Evolutionary conservation across 37 sponge, comb jelly and placozoan genomes (phyloP).

Genomic region (Aplysina aerophoba): DNA sequence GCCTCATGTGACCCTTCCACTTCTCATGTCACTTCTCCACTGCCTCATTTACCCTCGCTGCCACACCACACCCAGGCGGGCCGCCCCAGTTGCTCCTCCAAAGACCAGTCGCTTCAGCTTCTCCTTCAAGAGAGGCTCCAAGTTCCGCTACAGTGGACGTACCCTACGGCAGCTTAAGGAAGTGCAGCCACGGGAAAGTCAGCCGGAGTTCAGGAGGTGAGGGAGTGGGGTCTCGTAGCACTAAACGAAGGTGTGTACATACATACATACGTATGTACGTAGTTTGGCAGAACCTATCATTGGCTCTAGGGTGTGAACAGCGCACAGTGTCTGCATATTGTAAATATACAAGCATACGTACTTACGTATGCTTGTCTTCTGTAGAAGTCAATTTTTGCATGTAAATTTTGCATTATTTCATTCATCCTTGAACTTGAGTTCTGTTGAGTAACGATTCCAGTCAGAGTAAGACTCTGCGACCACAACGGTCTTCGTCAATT

Average conservation of each 20-base stretch:
- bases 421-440: too few species aligned
- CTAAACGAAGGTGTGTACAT: background rate
- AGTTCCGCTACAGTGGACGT: conserved; percentile 47
- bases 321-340: too few species aligned
- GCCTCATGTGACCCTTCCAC: background rate
- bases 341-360: too few species aligned
- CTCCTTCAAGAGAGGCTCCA: conserved; percentile 44
- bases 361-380: too few species aligned
- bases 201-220: conserved; percentile 40
- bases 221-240: background rate
- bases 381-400: too few species aligned
- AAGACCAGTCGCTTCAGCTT: conserved; percentile 23
- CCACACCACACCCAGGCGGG: background rate
- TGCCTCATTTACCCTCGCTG: background rate
- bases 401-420: too few species aligned
- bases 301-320: too few species aligned
- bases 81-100: conserved; percentile 1
- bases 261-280: conserved; percentile 9
- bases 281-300: too few species aligned
- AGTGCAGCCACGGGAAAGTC: background rate
- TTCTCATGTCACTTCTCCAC: background rate
- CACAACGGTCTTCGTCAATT: too few species aligned
- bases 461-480: too few species aligned
- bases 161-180: conserved; percentile 32
- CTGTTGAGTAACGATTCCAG: too few species aligned